Conservation (phyloP, 2,888 invertebrate genomes). For the Drosophila falleni region DNA sequence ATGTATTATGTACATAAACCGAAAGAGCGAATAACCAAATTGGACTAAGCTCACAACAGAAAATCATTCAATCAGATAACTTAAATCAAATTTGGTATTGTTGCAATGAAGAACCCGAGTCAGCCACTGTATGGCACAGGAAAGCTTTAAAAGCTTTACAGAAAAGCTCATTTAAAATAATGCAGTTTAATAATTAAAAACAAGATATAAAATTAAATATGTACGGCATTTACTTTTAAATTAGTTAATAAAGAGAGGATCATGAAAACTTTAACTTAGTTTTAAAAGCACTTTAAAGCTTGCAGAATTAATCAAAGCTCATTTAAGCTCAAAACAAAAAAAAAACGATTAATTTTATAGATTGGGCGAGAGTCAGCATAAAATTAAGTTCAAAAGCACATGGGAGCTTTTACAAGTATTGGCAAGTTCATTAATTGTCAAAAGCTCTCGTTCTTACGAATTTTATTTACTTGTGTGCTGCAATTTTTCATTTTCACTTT, state of each 20-base stretch:
- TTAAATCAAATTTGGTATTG: constrained; percentile 6
- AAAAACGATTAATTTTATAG: too few relatives aligned
- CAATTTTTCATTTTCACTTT: neutral
- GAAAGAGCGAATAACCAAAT: constrained; percentile 3
- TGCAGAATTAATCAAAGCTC: too few relatives aligned
- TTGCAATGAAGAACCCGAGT: neutral
- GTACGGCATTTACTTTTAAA: too few relatives aligned
- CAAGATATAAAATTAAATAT: too few relatives aligned
- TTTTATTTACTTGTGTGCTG: neutral
- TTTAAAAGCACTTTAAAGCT: too few relatives aligned
- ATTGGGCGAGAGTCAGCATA: too few relatives aligned
- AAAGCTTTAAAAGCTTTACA: too few relatives aligned
- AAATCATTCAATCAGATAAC: constrained; percentile 34
- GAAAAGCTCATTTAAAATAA: neutral
- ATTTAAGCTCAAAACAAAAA: too few relatives aligned
- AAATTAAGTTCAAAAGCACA: too few relatives aligned
- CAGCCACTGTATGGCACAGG: neutral
- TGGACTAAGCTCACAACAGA: constrained; percentile 7
- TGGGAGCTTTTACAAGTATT: too few relatives aligned
- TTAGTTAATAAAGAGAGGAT: neutral
- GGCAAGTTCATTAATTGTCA: neutral
- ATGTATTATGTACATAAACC: constrained; percentile 15
- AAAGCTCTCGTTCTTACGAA: neutral
- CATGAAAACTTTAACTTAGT: neutral
- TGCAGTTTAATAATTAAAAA: too few relatives aligned